A percentile compares a stretch with the other conserved stretches of the same genome.
Conservation (phyloP, 2,888 invertebrate genomes). For the Nipponacmea schrenckii region DNA sequence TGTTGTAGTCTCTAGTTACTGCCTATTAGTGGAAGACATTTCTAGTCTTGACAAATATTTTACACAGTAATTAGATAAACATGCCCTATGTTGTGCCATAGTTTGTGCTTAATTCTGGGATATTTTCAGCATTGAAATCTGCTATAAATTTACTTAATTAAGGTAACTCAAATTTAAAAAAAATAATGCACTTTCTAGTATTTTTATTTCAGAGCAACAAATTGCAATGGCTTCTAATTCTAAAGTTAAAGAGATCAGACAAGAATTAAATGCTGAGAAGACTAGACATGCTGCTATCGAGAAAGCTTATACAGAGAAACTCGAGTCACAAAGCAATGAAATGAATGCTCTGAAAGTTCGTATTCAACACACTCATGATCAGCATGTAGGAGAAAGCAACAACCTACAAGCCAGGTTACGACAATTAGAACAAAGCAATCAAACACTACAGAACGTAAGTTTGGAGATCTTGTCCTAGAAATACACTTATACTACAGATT, state of each 20-base stretch:
- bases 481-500: too few species aligned
- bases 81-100: too few species aligned
- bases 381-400: constrained; percentile 74
- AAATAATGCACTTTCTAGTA: too few species aligned
- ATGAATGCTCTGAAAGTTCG: constrained; percentile 74
- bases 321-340: constrained; percentile 73
- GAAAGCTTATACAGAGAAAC: constrained; percentile 74
- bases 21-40: too few species aligned
- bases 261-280: constrained; percentile 78
- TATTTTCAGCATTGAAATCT: too few species aligned
- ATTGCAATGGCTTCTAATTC: constrained; percentile 78
- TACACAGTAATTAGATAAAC: too few species aligned
- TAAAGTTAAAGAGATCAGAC: constrained; percentile 82
- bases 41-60: too few species aligned
- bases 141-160: too few species aligned
- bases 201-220: constrained; percentile 54
- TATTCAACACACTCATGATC: constrained; percentile 74
- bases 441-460: constrained; percentile 45
- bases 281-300: constrained; percentile 71
- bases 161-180: too few species aligned
- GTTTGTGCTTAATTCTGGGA: too few species aligned
- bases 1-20: too few species aligned
- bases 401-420: constrained; percentile 69
- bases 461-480: neutral
- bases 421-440: constrained; percentile 43